Conservation (phyloP, 2,888 invertebrate genomes). For the Aricia artaxerxes region DNA sequence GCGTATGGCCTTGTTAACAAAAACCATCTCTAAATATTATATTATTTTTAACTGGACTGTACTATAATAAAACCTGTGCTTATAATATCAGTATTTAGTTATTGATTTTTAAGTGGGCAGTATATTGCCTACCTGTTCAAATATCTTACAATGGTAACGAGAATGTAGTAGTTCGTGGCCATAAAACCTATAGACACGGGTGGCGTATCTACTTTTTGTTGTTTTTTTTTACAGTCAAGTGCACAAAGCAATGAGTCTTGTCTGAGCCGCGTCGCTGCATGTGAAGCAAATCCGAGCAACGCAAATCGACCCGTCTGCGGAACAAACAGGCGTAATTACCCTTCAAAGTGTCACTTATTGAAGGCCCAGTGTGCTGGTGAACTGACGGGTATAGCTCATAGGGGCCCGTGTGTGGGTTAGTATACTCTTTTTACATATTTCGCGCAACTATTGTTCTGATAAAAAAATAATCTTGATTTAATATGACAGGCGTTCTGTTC, state of each 20-base stretch:
- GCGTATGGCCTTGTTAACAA: no score
- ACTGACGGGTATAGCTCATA: slow-evolving; percentile 85
- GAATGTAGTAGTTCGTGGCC: slow-evolving; percentile 6
- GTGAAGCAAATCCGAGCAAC: slow-evolving; percentile 59
- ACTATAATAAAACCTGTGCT: no score
- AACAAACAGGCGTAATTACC: slow-evolving; percentile 90
- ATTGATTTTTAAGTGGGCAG: not conserved
- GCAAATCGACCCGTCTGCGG: slow-evolving; percentile 85
- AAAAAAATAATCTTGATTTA: not conserved
- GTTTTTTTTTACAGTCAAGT: slow-evolving; percentile 46
- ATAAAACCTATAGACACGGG: slow-evolving; percentile 27
- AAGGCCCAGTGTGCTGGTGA: slow-evolving; percentile 88
- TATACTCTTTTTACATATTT: slow-evolving; percentile 36
- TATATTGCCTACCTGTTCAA: not conserved
- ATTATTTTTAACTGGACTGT: no score
- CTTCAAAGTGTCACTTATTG: slow-evolving; percentile 88
- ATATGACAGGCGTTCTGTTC: not conserved
- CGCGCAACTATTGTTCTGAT: slow-evolving; percentile 12
- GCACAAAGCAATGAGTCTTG: slow-evolving; percentile 54
- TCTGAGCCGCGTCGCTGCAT: slow-evolving; percentile 61
- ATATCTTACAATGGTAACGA: not conserved
- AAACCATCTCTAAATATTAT: no score
- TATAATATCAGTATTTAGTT: not conserved
- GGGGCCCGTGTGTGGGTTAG: slow-evolving; percentile 87
- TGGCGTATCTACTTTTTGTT: slow-evolving; percentile 15